Conservation (phyloP, 2,797 vertebrate genomes). For the Myiotriccus ornatus region DNA sequence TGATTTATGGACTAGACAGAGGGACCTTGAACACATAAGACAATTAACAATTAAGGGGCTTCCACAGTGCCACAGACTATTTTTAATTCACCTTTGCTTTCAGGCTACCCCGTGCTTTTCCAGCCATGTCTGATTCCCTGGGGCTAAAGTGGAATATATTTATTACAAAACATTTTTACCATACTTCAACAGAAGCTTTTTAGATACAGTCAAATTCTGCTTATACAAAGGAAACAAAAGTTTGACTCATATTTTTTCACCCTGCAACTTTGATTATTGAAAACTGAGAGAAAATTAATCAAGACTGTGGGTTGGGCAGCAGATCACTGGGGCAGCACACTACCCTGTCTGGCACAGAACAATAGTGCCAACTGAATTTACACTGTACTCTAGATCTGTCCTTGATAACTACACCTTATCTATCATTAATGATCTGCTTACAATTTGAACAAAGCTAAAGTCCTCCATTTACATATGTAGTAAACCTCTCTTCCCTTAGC, state of each 20-base stretch:
- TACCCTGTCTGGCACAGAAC: background rate
- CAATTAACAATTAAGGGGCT: background rate
- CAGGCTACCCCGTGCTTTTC: background rate
- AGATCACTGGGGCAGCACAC: background rate
- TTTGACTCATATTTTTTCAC: background rate
- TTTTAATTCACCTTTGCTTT: background rate
- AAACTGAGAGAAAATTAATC: background rate
- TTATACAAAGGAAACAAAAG: background rate
- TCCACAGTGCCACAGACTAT: background rate
- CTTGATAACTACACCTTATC: slow-evolving; percentile 46
- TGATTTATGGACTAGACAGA: background rate
- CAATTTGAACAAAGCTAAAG: slow-evolving; percentile 48
- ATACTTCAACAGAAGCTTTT: background rate
- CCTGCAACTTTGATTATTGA: background rate
- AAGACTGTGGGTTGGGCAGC: background rate
- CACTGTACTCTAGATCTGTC: slow-evolving; percentile 1
- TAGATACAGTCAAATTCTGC: background rate
- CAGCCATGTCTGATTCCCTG: background rate
- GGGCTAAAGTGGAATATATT: background rate
- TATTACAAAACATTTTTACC: background rate
- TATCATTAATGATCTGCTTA: slow-evolving; percentile 43
- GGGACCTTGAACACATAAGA: background rate
- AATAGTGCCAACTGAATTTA: background rate
- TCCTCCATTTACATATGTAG: slow-evolving; percentile 27
- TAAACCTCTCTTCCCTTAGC: slow-evolving; percentile 20